Base-by-base conservation (phyloP, 2,113 vertebrate genomes). In the Sturnira hondurensis region DNA sequence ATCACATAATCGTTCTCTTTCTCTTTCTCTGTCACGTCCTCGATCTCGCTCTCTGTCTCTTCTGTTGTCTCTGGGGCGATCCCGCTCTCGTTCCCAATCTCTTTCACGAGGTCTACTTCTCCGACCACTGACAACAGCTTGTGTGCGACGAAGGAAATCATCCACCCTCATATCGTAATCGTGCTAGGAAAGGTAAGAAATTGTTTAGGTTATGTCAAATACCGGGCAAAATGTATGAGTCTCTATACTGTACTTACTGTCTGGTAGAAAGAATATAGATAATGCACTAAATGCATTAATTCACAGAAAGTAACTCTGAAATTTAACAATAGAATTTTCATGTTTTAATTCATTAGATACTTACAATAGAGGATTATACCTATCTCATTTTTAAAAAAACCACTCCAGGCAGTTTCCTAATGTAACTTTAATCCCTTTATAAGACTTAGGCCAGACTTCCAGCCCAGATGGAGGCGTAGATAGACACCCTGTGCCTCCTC, bases 151-250 rank as follows among this genome's bases (percentile, higher is more conserved):
- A 96, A 99, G 99, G 97, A 99, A 99, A 98, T 99, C 99, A 0
- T 99, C 99, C 93, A 99, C 99, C 14, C 99, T 99, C 99, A 99
- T 99, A 96, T 99, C 99, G 38, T 99, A 99, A 98, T 99, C 99
- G 4, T 99, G 99, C 99, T 99, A 98, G 33, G 95, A 96, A 96
- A 95, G 50, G 90, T 54, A 97, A 36, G 95, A 98, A 90, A 87
- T 76, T 7, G 28, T 8, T 93, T 86, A 87, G 73, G 47, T 17
- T 17, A 89, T 70, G 31, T 89, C 45, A 87, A 71, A 95, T 87
- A 17, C 58, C 38, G 22, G 56, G 68, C 12, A n/a, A 0, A 67
- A 82, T 50, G 71, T 95, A 41, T 47, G 28, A 90, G 11, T 58
- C 12, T 7, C 63, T 76, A 74, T n/a, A 88, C 1, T 38, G 0